Evolutionary conservation across 2,113 vertebrate genomes (phyloP).

Genomic region (Atlantisia rogersi): DNA sequence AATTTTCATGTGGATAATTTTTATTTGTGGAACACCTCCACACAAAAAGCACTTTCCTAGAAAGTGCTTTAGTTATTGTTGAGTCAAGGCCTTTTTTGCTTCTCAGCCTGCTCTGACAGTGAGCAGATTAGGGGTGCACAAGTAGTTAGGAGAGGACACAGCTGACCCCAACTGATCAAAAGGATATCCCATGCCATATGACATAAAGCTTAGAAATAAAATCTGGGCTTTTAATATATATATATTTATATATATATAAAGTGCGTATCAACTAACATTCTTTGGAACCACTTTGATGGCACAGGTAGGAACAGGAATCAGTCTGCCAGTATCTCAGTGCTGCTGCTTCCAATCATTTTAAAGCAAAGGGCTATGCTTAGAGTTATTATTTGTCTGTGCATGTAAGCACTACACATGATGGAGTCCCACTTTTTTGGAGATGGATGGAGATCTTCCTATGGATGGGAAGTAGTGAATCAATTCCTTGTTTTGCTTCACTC

Average conservation of each 20-base stretch:
- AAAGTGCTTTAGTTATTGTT: background rate
- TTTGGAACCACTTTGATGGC: no score
- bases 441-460: background rate
- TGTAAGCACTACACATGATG: fast-evolving
- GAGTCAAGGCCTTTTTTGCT: background rate
- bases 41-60: background rate
- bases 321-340: no score
- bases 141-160: background rate
- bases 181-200: no score
- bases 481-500: background rate
- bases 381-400: background rate
- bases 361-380: background rate
- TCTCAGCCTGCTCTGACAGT: background rate
- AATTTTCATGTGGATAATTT: background rate
- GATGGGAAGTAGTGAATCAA: background rate
- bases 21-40: background rate
- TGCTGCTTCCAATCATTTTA: no score
- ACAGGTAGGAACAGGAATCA: no score
- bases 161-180: background rate
- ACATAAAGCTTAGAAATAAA: background rate
- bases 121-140: background rate
- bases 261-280: no score
- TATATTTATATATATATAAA: no score
- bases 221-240: background rate
- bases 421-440: background rate